phyloP scores from a whole-genome alignment of 1,140 invertebrate species.

The Drosophila pandora region DNA sequence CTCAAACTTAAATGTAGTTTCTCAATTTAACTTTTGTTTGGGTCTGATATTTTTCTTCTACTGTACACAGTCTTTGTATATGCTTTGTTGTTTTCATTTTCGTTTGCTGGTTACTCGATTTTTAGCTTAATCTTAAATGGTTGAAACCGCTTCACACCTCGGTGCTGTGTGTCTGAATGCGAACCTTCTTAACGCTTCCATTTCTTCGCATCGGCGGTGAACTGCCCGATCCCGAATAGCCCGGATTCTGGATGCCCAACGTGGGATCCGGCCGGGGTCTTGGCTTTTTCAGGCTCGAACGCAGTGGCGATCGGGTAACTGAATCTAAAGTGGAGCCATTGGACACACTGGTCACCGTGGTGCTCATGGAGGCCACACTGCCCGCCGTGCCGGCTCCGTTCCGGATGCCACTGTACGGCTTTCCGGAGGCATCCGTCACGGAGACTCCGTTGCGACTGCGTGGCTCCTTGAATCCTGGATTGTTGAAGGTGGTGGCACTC shows the following conservation, averaged over 20 bases:
- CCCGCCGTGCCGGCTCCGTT: slow-evolving; percentile 87
- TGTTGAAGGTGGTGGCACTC: slow-evolving; percentile 90
- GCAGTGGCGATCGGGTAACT: slow-evolving; percentile 88
- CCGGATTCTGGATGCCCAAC: slow-evolving; percentile 93
- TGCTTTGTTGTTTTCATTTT: slow-evolving; percentile 45
- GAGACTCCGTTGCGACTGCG: slow-evolving; percentile 88
- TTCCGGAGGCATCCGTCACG: slow-evolving; percentile 92
- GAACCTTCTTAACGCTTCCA: slow-evolving; percentile 93
- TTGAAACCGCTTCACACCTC: slow-evolving; percentile 86
- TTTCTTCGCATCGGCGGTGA: slow-evolving; percentile 91
- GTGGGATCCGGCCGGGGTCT: slow-evolving; percentile 85
- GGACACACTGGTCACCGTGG: slow-evolving; percentile 88
- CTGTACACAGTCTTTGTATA: slow-evolving; percentile 80
- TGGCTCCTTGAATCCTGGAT: slow-evolving; percentile 92
- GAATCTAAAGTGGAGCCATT: slow-evolving; percentile 86
- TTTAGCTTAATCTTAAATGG: slow-evolving; percentile 30
- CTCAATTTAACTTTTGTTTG: slow-evolving; percentile 26
- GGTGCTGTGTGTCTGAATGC: slow-evolving; percentile 94
- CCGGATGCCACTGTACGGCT: slow-evolving; percentile 89
- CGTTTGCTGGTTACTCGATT: slow-evolving; percentile 39
- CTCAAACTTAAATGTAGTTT: slow-evolving; percentile 23
- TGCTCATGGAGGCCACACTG: slow-evolving; percentile 90
- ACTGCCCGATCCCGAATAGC: slow-evolving; percentile 88
- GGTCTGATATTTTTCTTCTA: slow-evolving; percentile 51
- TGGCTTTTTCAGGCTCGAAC: slow-evolving; percentile 93